These are phyloP conservation scores for Cochlearius cochlearius DNA, from an alignment of 2,113 vertebrate genomes.

Conservation along the genomic window DNA sequence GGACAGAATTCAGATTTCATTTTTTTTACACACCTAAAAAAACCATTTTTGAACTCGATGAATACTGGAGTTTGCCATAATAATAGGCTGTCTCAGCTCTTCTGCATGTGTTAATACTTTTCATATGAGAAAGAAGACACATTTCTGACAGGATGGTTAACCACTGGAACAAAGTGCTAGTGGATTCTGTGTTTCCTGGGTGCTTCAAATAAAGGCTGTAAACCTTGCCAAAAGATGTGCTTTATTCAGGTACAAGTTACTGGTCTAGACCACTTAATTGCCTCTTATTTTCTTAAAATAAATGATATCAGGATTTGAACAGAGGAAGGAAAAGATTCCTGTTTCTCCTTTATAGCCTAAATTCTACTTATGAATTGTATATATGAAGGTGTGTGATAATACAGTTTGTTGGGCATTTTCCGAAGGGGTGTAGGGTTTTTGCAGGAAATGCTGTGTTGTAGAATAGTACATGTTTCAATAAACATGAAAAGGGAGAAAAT, in stretches of 20 bases:
- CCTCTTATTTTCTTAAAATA: not conserved
- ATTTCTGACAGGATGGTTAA: not conserved
- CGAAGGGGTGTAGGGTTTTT: not conserved
- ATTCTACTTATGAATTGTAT: not conserved
- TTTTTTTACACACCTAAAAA: not conserved
- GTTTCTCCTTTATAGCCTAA: not conserved
- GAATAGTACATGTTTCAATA: not conserved
- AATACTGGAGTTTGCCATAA: not conserved
- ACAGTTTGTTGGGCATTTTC: not conserved
- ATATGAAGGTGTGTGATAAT: not conserved
- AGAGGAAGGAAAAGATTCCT: not conserved
- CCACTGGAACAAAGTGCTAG: not conserved
- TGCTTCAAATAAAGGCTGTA: not conserved
- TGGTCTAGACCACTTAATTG: not conserved
- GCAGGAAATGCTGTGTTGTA: not conserved
- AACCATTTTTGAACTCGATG: not conserved
- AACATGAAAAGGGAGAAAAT: not conserved
- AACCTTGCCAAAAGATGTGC: not conserved
- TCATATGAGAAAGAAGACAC: not conserved
- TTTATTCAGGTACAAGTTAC: not conserved
- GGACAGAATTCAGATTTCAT: not conserved
- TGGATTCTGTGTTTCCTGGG: not conserved
- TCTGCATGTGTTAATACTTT: not conserved
- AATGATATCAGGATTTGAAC: not conserved
- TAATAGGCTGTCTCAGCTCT: not conserved